Percentiles rank a stretch among this genome's conserved stretches.
phyloP scores from a whole-genome alignment of 2,888 invertebrate genomes.

The Saturnia pavonia region DNA sequence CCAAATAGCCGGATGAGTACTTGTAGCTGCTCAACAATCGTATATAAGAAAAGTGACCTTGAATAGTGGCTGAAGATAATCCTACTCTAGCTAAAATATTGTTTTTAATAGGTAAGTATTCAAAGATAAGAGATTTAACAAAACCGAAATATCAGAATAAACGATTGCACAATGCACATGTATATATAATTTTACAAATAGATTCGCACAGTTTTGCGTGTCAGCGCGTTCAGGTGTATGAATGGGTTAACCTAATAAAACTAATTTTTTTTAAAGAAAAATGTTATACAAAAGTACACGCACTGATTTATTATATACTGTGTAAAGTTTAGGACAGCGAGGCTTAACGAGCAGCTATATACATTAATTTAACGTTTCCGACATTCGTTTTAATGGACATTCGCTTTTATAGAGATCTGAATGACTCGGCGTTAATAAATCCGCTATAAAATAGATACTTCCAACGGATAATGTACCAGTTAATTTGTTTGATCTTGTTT shows the following conservation, averaged over 20 bases:
- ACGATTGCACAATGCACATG: too few species aligned
- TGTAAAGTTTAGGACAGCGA: conserved; percentile 10
- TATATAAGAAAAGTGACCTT: too few species aligned
- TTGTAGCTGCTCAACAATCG: too few species aligned
- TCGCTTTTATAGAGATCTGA: conserved; percentile 41
- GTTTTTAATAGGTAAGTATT: too few species aligned
- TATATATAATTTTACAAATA: too few species aligned
- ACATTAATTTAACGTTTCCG: conserved; percentile 31
- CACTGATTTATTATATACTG: conserved; percentile 3
- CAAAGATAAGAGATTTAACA: too few species aligned
- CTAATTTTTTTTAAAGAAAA: not conserved
- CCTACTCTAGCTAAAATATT: too few species aligned
- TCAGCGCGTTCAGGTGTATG: too few species aligned
- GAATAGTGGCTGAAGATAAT: too few species aligned
- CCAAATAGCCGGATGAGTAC: too few species aligned
- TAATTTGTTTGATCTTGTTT: conserved; percentile 28
- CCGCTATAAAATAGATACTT: conserved; percentile 31
- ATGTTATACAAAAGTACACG: not conserved
- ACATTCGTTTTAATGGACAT: conserved; percentile 25
- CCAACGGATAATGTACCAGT: conserved; percentile 32
- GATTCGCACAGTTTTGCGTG: too few species aligned
- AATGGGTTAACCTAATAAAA: not conserved
- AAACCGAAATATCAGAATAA: too few species aligned
- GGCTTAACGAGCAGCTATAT: conserved; percentile 28
- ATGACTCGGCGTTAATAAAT: conserved; percentile 34